Evolutionary conservation across 2,888 invertebrate genomes (phyloP).

Genomic region (Lasioglossum malachurum): DNA sequence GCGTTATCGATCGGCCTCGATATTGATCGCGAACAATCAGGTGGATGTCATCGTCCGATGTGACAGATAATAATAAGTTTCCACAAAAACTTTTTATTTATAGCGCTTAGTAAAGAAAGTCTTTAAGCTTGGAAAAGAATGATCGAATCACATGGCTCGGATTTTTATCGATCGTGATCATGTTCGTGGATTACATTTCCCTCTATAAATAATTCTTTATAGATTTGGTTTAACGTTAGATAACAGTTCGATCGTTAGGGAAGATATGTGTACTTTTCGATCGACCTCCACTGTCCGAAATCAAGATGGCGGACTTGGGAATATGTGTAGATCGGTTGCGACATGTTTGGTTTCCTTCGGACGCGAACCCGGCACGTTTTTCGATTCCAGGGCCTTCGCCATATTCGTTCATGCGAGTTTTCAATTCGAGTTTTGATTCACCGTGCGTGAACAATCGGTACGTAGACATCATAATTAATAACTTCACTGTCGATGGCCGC

Average conservation of each 20-base stretch:
- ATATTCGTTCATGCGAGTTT: constrained; percentile 21
- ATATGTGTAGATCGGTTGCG: not conserved
- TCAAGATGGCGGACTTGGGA: not conserved
- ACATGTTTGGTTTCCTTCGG: constrained; percentile 12
- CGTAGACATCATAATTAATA: constrained; percentile 19
- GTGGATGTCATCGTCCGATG: not conserved
- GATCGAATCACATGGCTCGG: not conserved
- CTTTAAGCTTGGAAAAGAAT: not conserved
- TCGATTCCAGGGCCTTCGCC: constrained; percentile 36
- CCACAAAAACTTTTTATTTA: constrained; percentile 3
- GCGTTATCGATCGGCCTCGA: constrained; percentile 8
- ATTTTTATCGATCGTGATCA: not conserved
- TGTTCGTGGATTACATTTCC: not conserved
- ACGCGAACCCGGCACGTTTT: constrained; percentile 14
- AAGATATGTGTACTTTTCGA: not conserved
- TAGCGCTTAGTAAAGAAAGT: not conserved
- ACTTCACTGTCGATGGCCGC: not conserved
- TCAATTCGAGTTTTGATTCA: constrained; percentile 24
- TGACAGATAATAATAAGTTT: not conserved
- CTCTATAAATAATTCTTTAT: not conserved
- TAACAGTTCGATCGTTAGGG: not conserved
- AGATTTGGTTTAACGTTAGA: not conserved
- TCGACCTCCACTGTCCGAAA: not conserved
- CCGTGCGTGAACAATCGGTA: constrained; percentile 20
- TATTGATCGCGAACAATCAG: not conserved